These are phyloP conservation scores for Physeter macrocephalus DNA, from an alignment of 2,113 vertebrate species.

Conservation along the genomic window DNA sequence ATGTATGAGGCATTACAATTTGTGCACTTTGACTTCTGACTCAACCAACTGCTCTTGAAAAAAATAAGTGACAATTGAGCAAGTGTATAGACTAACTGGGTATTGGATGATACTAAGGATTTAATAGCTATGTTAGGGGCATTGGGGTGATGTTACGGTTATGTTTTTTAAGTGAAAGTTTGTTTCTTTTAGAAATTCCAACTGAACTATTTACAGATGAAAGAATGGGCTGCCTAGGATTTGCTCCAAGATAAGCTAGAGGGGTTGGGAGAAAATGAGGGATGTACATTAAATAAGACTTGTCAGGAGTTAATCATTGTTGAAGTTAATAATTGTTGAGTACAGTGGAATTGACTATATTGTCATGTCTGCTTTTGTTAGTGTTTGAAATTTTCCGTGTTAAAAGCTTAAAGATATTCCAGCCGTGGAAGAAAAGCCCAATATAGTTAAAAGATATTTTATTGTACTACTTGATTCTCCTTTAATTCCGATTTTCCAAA, in stretches of 20 bases:
- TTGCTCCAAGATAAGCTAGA: neutral
- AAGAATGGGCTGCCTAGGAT: neutral
- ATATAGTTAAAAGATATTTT: neutral
- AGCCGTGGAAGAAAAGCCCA: neutral
- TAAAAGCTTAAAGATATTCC: neutral
- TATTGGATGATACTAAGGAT: no score
- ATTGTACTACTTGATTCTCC: neutral
- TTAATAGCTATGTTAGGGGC: no score
- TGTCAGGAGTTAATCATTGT: neutral
- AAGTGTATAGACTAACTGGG: no score
- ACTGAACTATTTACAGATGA: neutral
- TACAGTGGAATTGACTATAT: neutral
- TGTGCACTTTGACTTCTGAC: no score
- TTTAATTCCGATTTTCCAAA: neutral
- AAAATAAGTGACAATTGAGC: no score
- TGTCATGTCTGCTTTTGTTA: neutral
- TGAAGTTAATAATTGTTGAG: neutral
- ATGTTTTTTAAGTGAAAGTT: neutral
- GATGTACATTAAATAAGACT: neutral
- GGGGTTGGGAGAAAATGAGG: neutral
- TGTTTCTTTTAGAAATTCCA: neutral
- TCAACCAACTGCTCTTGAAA: no score
- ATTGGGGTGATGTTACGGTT: neutral
- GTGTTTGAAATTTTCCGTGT: neutral
- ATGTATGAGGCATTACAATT: no score